A percentile compares a stretch with the other conserved stretches of the same genome.
These are phyloP conservation scores for Teleogryllus occipitalis DNA, from an alignment of 1,140 invertebrate genomes.

Conservation along the genomic window DNA sequence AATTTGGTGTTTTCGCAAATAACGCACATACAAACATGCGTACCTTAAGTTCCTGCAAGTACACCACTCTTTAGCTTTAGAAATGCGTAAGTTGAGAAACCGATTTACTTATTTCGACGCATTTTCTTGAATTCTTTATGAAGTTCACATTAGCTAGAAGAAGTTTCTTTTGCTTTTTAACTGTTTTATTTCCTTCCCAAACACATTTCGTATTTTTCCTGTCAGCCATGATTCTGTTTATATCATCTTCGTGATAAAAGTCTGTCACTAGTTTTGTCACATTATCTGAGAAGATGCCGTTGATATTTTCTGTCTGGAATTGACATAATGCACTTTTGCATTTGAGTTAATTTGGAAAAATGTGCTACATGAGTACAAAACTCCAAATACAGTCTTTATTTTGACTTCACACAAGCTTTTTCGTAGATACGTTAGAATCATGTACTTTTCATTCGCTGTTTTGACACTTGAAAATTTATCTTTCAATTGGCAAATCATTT, in stretches of 20 bases:
- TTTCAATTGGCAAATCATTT: neutral
- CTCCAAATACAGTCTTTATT: too few relatives aligned
- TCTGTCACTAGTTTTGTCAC: neutral
- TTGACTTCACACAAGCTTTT: neutral
- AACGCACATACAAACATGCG: neutral
- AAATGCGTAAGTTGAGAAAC: neutral
- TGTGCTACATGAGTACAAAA: neutral
- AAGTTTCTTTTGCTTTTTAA: neutral
- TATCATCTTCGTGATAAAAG: neutral
- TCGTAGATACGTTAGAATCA: neutral
- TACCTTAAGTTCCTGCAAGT: neutral
- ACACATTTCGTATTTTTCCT: neutral
- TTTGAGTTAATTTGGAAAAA: neutral
- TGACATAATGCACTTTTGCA: neutral
- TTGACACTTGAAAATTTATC: neutral
- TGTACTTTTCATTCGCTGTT: conserved; percentile 2
- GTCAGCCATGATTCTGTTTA: neutral
- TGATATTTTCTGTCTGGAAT: neutral
- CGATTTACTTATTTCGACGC: neutral
- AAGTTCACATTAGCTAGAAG: too few relatives aligned
- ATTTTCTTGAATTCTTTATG: neutral
- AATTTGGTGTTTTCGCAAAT: neutral
- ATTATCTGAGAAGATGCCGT: neutral
- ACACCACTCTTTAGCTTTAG: neutral
- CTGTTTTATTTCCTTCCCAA: neutral